phyloP scores from a whole-genome alignment of 2,888 invertebrate species.

The Ophion slaviceki region DNA sequence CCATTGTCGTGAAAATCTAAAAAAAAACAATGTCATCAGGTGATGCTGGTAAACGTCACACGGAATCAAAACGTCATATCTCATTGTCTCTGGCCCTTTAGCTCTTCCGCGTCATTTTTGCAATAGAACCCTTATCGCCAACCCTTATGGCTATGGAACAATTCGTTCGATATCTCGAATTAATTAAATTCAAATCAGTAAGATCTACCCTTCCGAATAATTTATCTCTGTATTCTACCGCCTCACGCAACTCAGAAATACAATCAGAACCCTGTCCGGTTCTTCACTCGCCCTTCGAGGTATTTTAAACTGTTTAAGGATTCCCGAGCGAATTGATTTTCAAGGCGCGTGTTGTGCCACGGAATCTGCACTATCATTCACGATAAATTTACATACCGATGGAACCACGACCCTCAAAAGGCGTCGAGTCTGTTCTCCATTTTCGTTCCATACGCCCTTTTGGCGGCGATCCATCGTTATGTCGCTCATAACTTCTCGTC shows the following conservation, averaged over 20 bases:
- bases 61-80: too few relatives aligned
- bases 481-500: too few relatives aligned
- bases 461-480: too few relatives aligned
- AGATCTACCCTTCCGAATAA: slow-evolving; percentile 13
- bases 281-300: slow-evolving; percentile 27
- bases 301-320: slow-evolving; percentile 34
- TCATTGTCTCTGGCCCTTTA: too few relatives aligned
- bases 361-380: slow-evolving; percentile 49
- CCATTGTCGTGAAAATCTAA: too few relatives aligned
- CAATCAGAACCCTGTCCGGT: slow-evolving; percentile 49
- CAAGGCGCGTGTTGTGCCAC: slow-evolving; percentile 23
- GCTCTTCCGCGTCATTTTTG: too few relatives aligned
- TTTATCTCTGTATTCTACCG: neutral
- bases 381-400: slow-evolving; percentile 6
- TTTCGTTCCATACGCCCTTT: neutral
- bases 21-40: too few relatives aligned
- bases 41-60: too few relatives aligned
- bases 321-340: slow-evolving; percentile 59
- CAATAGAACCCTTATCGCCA: neutral
- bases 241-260: slow-evolving; percentile 21
- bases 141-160: slow-evolving; percentile 4
- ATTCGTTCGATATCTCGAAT: slow-evolving; percentile 27
- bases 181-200: slow-evolving; percentile 43
- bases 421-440: neutral
- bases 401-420: neutral